phyloP scores from a whole-genome alignment of 2,797 vertebrate genomes.

The Limosa lapponica region DNA sequence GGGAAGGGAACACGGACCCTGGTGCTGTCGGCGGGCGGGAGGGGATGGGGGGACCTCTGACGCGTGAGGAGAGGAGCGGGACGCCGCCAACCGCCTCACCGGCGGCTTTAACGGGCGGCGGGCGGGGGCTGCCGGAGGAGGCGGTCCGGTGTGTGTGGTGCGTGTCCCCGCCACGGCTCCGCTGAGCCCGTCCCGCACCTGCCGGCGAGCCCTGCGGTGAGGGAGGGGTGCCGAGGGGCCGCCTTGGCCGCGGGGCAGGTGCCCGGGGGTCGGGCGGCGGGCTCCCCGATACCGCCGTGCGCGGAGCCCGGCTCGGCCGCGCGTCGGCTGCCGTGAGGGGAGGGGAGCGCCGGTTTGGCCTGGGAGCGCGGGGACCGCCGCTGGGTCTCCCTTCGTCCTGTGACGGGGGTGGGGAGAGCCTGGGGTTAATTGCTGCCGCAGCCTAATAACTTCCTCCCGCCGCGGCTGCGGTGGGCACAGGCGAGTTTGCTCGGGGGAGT shows the following conservation, averaged over 20 bases:
- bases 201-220: not conserved
- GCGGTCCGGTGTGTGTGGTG: not conserved
- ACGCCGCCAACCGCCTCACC: not conserved
- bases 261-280: not conserved
- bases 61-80: not conserved
- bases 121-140: not conserved
- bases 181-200: not conserved
- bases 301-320: not conserved
- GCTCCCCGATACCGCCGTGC: not conserved
- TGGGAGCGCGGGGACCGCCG: rapidly evolving
- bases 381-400: rapidly evolving
- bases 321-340: not conserved
- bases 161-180: not conserved
- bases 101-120: not conserved
- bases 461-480: not conserved
- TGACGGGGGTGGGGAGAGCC: not conserved
- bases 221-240: not conserved
- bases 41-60: not conserved
- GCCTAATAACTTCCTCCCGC: not conserved
- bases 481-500: rapidly evolving
- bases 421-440: not conserved
- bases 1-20: not conserved
- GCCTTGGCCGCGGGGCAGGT: not conserved
- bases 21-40: not conserved
- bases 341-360: not conserved